phyloP scores from a whole-genome alignment of 1,140 invertebrate genomes.

The Ooceraea biroi region DNA sequence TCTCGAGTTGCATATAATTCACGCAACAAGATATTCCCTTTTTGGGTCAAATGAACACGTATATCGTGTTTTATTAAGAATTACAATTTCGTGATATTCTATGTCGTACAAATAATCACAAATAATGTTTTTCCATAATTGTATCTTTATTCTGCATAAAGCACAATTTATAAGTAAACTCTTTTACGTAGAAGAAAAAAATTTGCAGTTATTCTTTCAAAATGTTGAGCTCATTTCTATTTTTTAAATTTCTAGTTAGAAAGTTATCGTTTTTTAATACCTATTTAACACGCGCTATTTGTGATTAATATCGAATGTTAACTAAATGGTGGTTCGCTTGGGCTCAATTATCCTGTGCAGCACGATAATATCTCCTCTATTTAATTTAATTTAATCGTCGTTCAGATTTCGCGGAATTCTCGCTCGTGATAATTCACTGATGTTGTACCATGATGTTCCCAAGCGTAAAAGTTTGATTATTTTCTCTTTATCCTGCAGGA shows the following conservation, averaged over 20 bases:
- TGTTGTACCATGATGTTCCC: background rate
- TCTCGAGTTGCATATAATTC: background rate
- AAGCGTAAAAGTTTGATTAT: slow-evolving; percentile 35
- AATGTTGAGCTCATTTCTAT: background rate
- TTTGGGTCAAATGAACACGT: background rate
- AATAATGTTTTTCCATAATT: background rate
- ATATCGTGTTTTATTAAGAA: background rate
- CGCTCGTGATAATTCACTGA: background rate
- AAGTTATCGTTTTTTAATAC: no score
- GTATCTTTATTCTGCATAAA: background rate
- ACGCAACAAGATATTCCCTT: background rate
- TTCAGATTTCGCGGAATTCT: background rate
- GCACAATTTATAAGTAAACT: background rate
- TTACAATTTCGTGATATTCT: background rate
- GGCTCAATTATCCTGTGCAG: background rate
- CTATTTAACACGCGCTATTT: background rate
- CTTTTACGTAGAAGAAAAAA: background rate
- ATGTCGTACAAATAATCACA: background rate
- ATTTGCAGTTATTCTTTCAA: background rate
- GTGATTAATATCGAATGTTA: background rate
- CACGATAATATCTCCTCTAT: background rate
- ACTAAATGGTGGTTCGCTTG: background rate
- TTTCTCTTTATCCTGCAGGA: slow-evolving; percentile 3
- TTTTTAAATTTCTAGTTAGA: background rate
- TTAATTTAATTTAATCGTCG: background rate